A percentile compares a stretch with the other conserved stretches of the same genome.
Conservation (phyloP, 2,888 invertebrate species). For the Helobdella robusta region DNA sequence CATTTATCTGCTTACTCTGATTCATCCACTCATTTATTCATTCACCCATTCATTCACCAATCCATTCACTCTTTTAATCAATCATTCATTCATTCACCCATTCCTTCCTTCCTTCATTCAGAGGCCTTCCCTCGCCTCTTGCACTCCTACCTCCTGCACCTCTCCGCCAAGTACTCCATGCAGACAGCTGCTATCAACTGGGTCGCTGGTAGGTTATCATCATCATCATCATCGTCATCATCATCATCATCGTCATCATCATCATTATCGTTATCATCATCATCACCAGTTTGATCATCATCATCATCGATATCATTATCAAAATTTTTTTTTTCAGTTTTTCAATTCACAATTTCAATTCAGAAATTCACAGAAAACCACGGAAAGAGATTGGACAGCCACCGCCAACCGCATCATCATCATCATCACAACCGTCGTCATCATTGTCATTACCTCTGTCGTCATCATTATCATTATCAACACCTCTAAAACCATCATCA, state of each 20-base stretch:
- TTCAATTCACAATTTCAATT: not conserved
- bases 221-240: slow-evolving; percentile 21
- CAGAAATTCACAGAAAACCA: not conserved
- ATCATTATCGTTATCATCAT: slow-evolving; percentile 16
- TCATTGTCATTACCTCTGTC: not conserved
- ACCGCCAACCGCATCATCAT: not conserved
- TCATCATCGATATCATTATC: not conserved
- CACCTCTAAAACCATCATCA: slow-evolving; percentile 1
- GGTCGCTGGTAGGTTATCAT: too few relatives aligned
- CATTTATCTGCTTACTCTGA: too few relatives aligned
- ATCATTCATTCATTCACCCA: too few relatives aligned
- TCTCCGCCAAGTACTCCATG: not conserved
- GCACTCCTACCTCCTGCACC: not conserved
- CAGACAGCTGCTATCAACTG: not conserved
- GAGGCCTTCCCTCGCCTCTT: too few relatives aligned
- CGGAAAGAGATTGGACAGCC: too few relatives aligned
- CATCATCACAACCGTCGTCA: not conserved
- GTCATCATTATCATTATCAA: not conserved
- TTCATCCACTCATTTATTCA: too few relatives aligned
- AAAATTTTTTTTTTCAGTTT: not conserved
- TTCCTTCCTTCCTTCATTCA: too few relatives aligned
- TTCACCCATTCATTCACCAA: too few relatives aligned
- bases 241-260: slow-evolving; percentile 25
- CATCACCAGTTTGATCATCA: slow-evolving; percentile 11
- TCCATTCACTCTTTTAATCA: too few relatives aligned